These are phyloP conservation scores for Ecliptopera silaceata DNA, from an alignment of 2,888 invertebrate species.

Conservation along the genomic window DNA sequence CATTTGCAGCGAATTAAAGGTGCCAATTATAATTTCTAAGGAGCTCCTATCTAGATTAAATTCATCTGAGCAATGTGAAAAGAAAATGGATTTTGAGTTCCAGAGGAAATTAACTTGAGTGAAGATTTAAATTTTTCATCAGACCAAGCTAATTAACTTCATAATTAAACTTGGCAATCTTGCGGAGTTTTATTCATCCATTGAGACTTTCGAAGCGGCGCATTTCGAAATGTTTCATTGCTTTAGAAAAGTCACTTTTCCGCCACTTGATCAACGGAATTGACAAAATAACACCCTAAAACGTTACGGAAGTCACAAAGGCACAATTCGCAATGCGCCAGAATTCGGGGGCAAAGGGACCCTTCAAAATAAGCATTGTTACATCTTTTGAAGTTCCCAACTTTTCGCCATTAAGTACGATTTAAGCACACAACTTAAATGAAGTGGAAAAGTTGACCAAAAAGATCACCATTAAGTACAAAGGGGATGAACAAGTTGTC, in stretches of 20 bases:
- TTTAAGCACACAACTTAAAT: constrained; percentile 81
- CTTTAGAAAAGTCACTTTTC: constrained; percentile 26
- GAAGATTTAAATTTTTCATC: constrained; percentile 78
- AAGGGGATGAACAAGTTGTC: constrained; percentile 32
- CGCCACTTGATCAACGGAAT: constrained; percentile 37
- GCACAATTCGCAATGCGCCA: constrained; percentile 60
- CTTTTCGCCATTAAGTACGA: constrained; percentile 77
- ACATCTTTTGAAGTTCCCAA: constrained; percentile 77
- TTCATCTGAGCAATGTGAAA: constrained; percentile 61
- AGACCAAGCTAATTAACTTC: constrained; percentile 77
- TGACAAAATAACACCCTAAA: constrained; percentile 47
- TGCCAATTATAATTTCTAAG: constrained; percentile 41
- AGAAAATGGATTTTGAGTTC: constrained; percentile 65
- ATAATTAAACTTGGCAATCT: constrained; percentile 75
- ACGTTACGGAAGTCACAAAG: constrained; percentile 51
- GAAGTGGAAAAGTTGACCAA: constrained; percentile 80
- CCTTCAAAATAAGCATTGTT: constrained; percentile 80
- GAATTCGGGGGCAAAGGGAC: constrained; percentile 58
- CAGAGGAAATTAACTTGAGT: constrained; percentile 73
- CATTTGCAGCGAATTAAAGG: constrained; percentile 12
- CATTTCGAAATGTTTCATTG: constrained; percentile 37
- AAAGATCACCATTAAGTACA: constrained; percentile 55
- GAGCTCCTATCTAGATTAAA: constrained; percentile 56
- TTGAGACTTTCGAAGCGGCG: constrained; percentile 49
- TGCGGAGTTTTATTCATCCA: constrained; percentile 62